Evolutionary conservation across 1,140 invertebrate species (phyloP), one percentile per base, ranked within the genome.

Genomic region (Lethrus apterus): DNA sequence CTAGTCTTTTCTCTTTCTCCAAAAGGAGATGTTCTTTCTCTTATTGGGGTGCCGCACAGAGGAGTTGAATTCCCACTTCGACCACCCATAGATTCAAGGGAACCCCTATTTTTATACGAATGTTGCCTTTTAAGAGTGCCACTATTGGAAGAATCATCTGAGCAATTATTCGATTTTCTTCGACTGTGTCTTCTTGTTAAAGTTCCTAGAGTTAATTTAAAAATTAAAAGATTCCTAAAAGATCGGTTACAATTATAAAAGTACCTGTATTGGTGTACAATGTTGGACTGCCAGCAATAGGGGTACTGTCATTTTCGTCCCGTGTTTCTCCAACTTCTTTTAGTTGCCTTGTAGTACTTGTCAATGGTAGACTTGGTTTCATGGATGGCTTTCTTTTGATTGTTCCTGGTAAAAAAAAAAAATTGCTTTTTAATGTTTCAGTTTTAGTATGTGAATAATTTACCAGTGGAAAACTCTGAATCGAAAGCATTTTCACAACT

Each of bases 381-480:
- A 88, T 86, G 4, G 85, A 87, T 0, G 88, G 88, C 61, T 91
- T 91, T 15, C 89, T 72, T 63, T 92, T 92, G 31, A 92, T 93
- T 18, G 88, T 93, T 11, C 77, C 78, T 80, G 34, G 18, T 8
- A 42, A 11, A n/a, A n/a, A n/a, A n/a, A n/a, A 9, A 26, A 35
- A 17, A 30, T 35, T 35, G 13, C 2, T 1, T 38, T 18, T n/a
- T n/a, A 9, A 38, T 38, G 11, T 18, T 18, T 21, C 15, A 24
- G 11, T 11, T 11, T 13, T 26, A 34, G 4, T 31, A 17, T 23
- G 4, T 46, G 40, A 21, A 34, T 19, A 60, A 9, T 59, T 64
- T 71, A 70, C 81, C 82, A 57, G 78, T 81, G 44, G 78, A 76
- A 62, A 83, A 83, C 58, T 87, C 83, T 30, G 79, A 80, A 57